These are phyloP conservation scores for Macropus fuliginosus DNA, from an alignment of 2,797 vertebrate genomes.

Conservation along the genomic window DNA sequence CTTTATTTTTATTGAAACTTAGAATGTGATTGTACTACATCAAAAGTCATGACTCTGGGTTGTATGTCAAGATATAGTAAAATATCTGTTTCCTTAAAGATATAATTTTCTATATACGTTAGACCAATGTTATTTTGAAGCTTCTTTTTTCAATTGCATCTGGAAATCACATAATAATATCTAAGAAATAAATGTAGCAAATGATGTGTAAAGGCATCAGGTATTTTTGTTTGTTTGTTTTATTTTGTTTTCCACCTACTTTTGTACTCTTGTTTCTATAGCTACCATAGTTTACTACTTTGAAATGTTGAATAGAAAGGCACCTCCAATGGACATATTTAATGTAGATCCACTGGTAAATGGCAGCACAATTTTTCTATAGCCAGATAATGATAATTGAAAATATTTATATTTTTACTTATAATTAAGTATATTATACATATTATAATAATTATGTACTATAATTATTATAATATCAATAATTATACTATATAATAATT, in stretches of 20 bases:
- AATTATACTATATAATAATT: too few relatives aligned
- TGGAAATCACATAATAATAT: slow-evolving; percentile 51
- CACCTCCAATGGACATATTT: not conserved
- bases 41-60: not conserved
- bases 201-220: slow-evolving; percentile 61
- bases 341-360: slow-evolving; percentile 22
- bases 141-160: slow-evolving; percentile 66
- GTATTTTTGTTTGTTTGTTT: slow-evolving; percentile 55
- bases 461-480: too few relatives aligned
- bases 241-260: not conserved
- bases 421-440: too few relatives aligned
- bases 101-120: slow-evolving; percentile 43
- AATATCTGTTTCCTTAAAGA: not conserved
- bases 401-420: slow-evolving; percentile 36
- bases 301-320: slow-evolving; percentile 28
- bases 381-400: slow-evolving; percentile 27
- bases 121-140: slow-evolving; percentile 66
- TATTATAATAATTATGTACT: too few relatives aligned
- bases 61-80: slow-evolving; percentile 17
- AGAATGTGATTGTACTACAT: slow-evolving; percentile 12
- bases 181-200: slow-evolving; percentile 73
- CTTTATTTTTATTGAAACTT: not conserved
- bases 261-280: slow-evolving; percentile 54
- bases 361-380: not conserved
- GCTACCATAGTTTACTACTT: slow-evolving; percentile 24